These are phyloP conservation scores for Acromyrmex charruanus DNA, from an alignment of 1,140 invertebrate species.

Conservation along the genomic window DNA sequence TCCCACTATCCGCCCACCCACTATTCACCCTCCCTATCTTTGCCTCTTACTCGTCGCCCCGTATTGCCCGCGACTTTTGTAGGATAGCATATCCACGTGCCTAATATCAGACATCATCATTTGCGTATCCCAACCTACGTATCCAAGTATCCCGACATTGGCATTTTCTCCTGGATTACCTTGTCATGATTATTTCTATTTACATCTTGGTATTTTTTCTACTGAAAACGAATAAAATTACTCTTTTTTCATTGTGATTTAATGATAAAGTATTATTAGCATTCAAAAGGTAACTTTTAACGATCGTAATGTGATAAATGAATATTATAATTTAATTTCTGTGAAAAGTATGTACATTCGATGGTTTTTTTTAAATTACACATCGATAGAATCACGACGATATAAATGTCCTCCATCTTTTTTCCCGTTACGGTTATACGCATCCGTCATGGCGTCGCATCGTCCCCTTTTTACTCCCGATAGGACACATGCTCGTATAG, in stretches of 20 bases:
- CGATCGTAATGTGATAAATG: neutral
- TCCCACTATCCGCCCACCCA: conserved; percentile 67
- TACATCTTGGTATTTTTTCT: neutral
- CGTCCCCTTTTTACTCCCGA: conserved; percentile 72
- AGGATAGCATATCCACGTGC: conserved; percentile 77
- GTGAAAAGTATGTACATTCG: neutral
- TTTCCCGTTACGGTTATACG: conserved; percentile 72
- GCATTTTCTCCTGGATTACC: conserved; percentile 60
- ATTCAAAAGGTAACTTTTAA: neutral
- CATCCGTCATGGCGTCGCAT: conserved; percentile 76
- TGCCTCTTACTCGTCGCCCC: conserved; percentile 67
- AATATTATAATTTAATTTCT: neutral
- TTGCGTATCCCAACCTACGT: conserved; percentile 67
- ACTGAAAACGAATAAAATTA: neutral
- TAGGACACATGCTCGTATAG: conserved; percentile 72
- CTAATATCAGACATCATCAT: conserved; percentile 85
- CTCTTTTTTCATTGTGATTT: neutral
- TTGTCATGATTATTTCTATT: neutral
- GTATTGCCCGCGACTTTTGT: conserved; percentile 77
- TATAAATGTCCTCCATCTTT: conserved; percentile 72
- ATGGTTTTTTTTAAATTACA: conserved; percentile 11
- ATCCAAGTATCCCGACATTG: conserved; percentile 65
- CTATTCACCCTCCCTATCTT: neutral
- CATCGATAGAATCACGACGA: conserved; percentile 18
- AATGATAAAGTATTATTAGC: neutral